Evolutionary conservation across 2,888 invertebrate species (phyloP).

Genomic region (Aphelenchoides bicaudatus): DNA sequence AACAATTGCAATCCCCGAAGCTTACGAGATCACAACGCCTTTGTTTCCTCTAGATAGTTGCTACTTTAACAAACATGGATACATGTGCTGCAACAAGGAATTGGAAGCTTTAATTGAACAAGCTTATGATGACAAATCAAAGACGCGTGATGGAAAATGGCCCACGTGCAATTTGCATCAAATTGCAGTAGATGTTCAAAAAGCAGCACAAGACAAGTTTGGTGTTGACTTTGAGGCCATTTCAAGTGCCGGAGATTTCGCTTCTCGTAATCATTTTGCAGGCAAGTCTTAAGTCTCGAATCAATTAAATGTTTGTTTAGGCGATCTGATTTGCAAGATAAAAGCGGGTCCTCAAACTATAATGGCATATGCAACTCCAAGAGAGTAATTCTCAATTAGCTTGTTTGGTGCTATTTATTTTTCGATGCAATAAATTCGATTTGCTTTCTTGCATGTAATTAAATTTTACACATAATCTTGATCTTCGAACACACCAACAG

Average conservation of each 20-base stretch:
- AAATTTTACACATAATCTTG: no score
- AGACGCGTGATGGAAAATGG: slow-evolving; percentile 32
- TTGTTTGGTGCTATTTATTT: no score
- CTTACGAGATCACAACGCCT: slow-evolving; percentile 8
- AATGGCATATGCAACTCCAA: slow-evolving; percentile 25
- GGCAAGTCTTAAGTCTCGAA: no score
- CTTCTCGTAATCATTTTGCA: slow-evolving; percentile 20
- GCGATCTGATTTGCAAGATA: slow-evolving; percentile 5
- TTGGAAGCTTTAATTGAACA: slow-evolving; percentile 33
- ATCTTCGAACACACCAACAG: no score
- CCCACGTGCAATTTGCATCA: slow-evolving; percentile 23
- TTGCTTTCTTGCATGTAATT: no score
- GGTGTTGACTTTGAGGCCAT: slow-evolving; percentile 20
- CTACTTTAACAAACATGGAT: slow-evolving; percentile 33
- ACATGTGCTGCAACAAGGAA: slow-evolving; percentile 35
- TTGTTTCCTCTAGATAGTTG: slow-evolving; percentile 29
- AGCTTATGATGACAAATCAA: slow-evolving; percentile 28
- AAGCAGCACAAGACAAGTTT: slow-evolving; percentile 22
- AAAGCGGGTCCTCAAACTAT: slow-evolving; percentile 10
- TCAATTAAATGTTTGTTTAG: no score
- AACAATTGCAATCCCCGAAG: no score
- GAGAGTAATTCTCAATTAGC: no score
- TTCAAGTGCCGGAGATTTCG: slow-evolving; percentile 23
- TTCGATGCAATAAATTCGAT: no score
- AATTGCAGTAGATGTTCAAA: slow-evolving; percentile 17